Conservation (phyloP, 92 coral and sea anemone genomes). For the Isaurus tuberculatus region DNA sequence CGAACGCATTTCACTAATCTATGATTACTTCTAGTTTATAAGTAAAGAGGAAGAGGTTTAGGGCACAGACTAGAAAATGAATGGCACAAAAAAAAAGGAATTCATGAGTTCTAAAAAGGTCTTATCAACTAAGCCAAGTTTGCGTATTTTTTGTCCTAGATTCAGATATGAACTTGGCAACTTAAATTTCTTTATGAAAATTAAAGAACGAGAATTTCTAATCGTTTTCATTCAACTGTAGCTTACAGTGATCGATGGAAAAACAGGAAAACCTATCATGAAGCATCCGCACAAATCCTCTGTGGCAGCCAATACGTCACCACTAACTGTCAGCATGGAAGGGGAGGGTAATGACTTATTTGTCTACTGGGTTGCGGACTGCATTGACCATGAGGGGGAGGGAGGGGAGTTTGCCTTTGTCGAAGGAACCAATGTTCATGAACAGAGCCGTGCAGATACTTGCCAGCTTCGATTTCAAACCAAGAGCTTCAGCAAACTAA, state of each 20-base stretch:
- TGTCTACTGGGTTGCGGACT: conserved; percentile 94
- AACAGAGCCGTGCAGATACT: conserved; percentile 99
- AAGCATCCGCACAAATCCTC: conserved; percentile 80
- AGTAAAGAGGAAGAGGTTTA: no score
- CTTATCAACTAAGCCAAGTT: no score
- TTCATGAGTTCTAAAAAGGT: no score
- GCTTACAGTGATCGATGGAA: conserved; percentile 94
- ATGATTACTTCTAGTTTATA: no score
- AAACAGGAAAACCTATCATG: conserved; percentile 83
- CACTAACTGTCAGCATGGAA: conserved; percentile 91
- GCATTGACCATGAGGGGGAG: conserved; percentile 92
- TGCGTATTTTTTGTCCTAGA: no score
- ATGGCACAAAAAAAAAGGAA: no score
- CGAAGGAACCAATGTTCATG: conserved; percentile 97
- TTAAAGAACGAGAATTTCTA: no score
- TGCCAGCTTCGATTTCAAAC: conserved; percentile 88
- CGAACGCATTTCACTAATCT: no score
- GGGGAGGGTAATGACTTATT: conserved; percentile 92
- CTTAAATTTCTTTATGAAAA: no score
- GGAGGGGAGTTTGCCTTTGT: conserved; percentile 93
- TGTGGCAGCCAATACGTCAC: conserved; percentile 92
- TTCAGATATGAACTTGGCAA: no score
- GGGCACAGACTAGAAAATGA: no score
- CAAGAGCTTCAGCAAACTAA: conserved; percentile 91
- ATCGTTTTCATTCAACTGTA: no score